phyloP scores from a whole-genome alignment of 1,140 invertebrate species.

The Steinernema khuongi region DNA sequence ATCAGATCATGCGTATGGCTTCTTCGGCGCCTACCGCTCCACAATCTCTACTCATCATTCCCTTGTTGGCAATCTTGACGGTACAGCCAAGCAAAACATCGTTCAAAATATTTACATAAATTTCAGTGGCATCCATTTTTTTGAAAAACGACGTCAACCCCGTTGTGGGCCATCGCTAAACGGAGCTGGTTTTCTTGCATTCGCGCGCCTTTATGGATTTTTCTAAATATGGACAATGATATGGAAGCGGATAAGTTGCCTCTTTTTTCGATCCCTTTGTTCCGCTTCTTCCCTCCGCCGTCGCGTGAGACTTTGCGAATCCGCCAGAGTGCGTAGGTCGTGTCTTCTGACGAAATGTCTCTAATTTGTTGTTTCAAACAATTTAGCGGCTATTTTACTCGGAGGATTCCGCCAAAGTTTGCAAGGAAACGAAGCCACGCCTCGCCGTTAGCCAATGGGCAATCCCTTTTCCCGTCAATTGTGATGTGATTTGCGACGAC shows the following conservation, averaged over 20 bases:
- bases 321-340: background rate
- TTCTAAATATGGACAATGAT: slow-evolving; percentile 6
- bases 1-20: background rate
- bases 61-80: background rate
- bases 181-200: background rate
- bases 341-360: background rate
- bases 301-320: background rate
- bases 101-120: background rate
- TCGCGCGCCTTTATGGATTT: slow-evolving; percentile 7
- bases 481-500: slow-evolving; percentile 4
- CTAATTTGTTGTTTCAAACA: slow-evolving; percentile 2
- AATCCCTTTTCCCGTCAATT: slow-evolving; percentile 4
- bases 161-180: background rate
- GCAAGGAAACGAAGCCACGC: background rate
- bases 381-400: background rate
- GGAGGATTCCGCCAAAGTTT: background rate
- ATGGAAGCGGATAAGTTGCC: background rate
- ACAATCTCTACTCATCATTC: background rate
- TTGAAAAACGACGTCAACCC: background rate
- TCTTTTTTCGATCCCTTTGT: background rate
- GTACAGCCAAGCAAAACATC: too few species aligned
- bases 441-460: background rate
- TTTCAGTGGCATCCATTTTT: background rate
- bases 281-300: background rate
- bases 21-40: background rate